Conservation (phyloP, 2,888 invertebrate genomes). For the Steinernema hermaphroditum region DNA sequence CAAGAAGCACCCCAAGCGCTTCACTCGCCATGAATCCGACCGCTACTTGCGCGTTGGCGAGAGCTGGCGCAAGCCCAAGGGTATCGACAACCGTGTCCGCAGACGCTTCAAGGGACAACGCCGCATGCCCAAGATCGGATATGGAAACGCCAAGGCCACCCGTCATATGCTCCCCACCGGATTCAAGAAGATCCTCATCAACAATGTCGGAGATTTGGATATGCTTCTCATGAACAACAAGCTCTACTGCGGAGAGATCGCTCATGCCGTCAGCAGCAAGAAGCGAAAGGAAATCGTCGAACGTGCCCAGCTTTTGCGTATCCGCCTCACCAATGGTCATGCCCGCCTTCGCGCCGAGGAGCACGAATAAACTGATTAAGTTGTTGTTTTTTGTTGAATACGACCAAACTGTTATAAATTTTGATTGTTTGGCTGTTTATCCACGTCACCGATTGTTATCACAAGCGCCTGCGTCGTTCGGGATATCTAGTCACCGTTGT, state of each 20-base stretch:
- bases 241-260: constrained; percentile 95
- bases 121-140: constrained; percentile 98
- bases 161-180: constrained; percentile 96
- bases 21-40: constrained; percentile 97
- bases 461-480: not conserved
- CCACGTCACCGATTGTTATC: not conserved
- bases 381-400: constrained; percentile 53
- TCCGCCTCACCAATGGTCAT: constrained; percentile 84
- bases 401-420: constrained; percentile 27
- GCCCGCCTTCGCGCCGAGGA: constrained; percentile 96
- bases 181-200: constrained; percentile 90
- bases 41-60: constrained; percentile 70
- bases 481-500: not conserved
- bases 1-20: constrained; percentile 96
- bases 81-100: constrained; percentile 99
- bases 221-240: constrained; percentile 98
- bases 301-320: constrained; percentile 73
- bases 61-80: constrained; percentile 98
- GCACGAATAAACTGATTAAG: constrained; percentile 79
- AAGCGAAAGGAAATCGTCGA: constrained; percentile 94
- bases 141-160: constrained; percentile 90
- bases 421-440: constrained; percentile 11
- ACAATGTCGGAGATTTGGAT: constrained; percentile 89
- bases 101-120: constrained; percentile 98
- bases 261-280: constrained; percentile 94